phyloP scores from a whole-genome alignment of 2,888 invertebrate genomes.

The Platerodrilus igneus region DNA sequence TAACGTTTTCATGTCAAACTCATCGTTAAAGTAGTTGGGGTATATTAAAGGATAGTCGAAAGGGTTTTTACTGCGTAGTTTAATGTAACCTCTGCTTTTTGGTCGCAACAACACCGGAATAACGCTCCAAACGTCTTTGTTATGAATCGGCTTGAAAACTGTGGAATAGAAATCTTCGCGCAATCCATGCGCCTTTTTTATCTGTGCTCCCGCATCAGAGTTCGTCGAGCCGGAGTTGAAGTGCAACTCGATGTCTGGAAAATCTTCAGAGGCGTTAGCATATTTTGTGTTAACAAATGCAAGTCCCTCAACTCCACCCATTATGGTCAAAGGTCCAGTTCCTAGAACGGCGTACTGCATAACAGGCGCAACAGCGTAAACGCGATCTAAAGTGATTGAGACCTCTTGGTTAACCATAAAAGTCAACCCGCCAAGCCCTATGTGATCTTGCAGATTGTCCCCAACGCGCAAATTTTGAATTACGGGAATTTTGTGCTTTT shows the following conservation, averaged over 20 bases:
- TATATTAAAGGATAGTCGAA: slow-evolving; percentile 85
- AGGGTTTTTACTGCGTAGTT: slow-evolving; percentile 76
- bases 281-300: slow-evolving; percentile 87
- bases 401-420: slow-evolving; percentile 75
- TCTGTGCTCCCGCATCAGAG: slow-evolving; percentile 78
- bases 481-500: slow-evolving; percentile 70
- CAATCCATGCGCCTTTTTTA: slow-evolving; percentile 75
- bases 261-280: slow-evolving; percentile 72
- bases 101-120: slow-evolving; percentile 82
- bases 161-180: slow-evolving; percentile 68
- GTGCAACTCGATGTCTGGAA: slow-evolving; percentile 86
- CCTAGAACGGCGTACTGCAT: slow-evolving; percentile 81
- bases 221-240: slow-evolving; percentile 83
- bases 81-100: slow-evolving; percentile 75
- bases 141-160: slow-evolving; percentile 70
- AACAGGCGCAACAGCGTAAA: slow-evolving; percentile 74
- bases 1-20: slow-evolving; percentile 72
- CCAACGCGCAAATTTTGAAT: slow-evolving; percentile 81
- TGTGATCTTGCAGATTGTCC: slow-evolving; percentile 83
- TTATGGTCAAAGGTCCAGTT: slow-evolving; percentile 76
- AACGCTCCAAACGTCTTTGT: slow-evolving; percentile 77
- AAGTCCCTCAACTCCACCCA: slow-evolving; percentile 81
- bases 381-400: slow-evolving; percentile 72
- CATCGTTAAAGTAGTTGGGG: slow-evolving; percentile 84
- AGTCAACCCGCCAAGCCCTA: slow-evolving; percentile 79